These are phyloP conservation scores for Amphiprion clarkii DNA, from an alignment of 2,797 vertebrate species.

Conservation along the genomic window DNA sequence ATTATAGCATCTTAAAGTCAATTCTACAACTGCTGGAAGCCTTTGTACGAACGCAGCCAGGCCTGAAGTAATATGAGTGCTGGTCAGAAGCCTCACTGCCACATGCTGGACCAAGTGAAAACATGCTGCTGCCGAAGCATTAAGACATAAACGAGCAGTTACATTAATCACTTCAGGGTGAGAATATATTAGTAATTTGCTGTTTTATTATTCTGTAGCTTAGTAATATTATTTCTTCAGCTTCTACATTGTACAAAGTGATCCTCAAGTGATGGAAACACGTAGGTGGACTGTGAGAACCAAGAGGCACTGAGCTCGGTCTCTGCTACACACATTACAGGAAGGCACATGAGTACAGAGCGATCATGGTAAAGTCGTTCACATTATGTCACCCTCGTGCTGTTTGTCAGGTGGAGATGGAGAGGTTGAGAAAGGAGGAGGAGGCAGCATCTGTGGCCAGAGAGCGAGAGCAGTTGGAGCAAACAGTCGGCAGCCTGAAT, in stretches of 20 bases:
- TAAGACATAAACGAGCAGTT: constrained; percentile 28
- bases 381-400: constrained; percentile 52
- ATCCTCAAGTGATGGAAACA: constrained; percentile 59
- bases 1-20: constrained; percentile 68
- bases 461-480: constrained; percentile 76
- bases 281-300: constrained; percentile 62
- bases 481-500: constrained; percentile 71
- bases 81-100: constrained; percentile 56
- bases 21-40: constrained; percentile 67
- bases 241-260: constrained; percentile 32
- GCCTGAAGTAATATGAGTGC: constrained; percentile 62
- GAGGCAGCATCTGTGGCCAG: constrained; percentile 59
- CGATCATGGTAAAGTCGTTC: constrained; percentile 61
- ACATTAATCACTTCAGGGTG: constrained; percentile 23
- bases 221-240: constrained; percentile 14
- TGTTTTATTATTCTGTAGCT: constrained; percentile 6
- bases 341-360: constrained; percentile 49
- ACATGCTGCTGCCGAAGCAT: constrained; percentile 29
- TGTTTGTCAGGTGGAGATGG: constrained; percentile 82
- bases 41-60: constrained; percentile 46
- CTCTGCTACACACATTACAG: constrained; percentile 65
- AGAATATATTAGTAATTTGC: constrained; percentile 29
- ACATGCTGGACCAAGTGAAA: constrained; percentile 50
- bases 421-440: constrained; percentile 78
- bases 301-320: constrained; percentile 29